Base-by-base conservation (phyloP, 2,113 vertebrate genomes). In the Scomber scombrus region DNA sequence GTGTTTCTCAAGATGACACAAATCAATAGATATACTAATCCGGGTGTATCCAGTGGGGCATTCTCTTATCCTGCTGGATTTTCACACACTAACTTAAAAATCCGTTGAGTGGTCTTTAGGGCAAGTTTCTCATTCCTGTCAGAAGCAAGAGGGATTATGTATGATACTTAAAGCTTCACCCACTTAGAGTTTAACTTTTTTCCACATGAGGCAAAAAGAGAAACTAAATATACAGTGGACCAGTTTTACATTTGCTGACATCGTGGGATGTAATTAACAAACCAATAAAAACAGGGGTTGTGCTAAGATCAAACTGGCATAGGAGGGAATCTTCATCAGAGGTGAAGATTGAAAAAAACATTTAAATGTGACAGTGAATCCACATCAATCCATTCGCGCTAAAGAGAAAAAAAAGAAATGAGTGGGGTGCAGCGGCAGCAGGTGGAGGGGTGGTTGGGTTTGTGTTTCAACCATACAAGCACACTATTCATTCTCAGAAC, bases 1-100 rank as follows among this genome's bases (percentile, higher is more conserved):
- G 62, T 81, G 86, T 89, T 89, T 88, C 84, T 88, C 80, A 81
- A 76, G 72, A 89, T 94, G 91, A 92, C 93, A 92, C 82, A 90
- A 91, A 95, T 95, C 94, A 93, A 95, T 95, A 89, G 82, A 88
- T 90, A 76, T 80, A 92, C 90, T 95, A 94, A 95, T 95, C 94
- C 93, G 46, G 74, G 77, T 81, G 83, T 91, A 92, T 91, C 93
- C 92, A 91, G 86, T 68, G 80, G 91, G 91, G 81, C 89, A 82
- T 89, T 91, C 84, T 82, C 85, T 94, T 91, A 94, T 94, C 92
- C 91, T 68, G 61, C 69, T 81, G 90, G 90, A 93, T 93, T 93
- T 93, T 92, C 89, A 90, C 91, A 91, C 88, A 90, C 88, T 84
- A 90, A 91, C 89, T 88, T 91, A 88, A 91, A 92, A 92, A 85